phyloP scores from a whole-genome alignment of 2,888 invertebrate species.

The Pandemis cinnamomeana region DNA sequence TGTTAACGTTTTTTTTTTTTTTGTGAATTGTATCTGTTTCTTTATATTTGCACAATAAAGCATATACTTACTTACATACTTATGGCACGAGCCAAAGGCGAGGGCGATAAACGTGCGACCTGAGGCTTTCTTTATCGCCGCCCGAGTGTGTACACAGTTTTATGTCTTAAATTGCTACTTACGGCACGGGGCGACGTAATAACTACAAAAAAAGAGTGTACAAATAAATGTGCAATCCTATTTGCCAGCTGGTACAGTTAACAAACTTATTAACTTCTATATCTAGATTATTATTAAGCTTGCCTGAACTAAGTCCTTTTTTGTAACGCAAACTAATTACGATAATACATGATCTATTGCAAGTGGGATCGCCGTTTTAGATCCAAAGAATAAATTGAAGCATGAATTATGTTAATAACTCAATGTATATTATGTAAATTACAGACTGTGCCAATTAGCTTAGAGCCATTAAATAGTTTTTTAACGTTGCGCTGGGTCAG shows the following conservation, averaged over 20 bases:
- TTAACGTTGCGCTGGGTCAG: neutral
- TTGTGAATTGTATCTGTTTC: too few relatives aligned
- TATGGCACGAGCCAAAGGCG: too few relatives aligned
- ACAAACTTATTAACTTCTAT: slow-evolving; percentile 18
- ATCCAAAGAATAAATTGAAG: slow-evolving; percentile 5
- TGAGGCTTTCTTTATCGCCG: too few relatives aligned
- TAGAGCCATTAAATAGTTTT: neutral
- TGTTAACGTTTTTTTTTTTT: too few relatives aligned
- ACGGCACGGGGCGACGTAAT: too few relatives aligned
- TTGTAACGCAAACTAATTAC: slow-evolving; percentile 11
- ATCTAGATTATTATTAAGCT: neutral
- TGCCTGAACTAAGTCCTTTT: neutral
- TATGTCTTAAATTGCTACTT: too few relatives aligned
- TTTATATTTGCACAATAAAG: too few relatives aligned
- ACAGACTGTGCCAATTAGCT: neutral
- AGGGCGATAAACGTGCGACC: too few relatives aligned
- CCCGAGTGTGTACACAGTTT: too few relatives aligned
- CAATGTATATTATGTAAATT: slow-evolving; percentile 1
- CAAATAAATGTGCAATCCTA: neutral
- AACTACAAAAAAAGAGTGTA: neutral
- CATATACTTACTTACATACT: too few relatives aligned
- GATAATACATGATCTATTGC: slow-evolving; percentile 4
- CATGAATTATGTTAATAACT: neutral
- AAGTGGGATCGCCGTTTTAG: neutral
- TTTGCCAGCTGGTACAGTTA: neutral